Conservation (phyloP, 2,797 vertebrate genomes). For the Liparis tanakae region DNA sequence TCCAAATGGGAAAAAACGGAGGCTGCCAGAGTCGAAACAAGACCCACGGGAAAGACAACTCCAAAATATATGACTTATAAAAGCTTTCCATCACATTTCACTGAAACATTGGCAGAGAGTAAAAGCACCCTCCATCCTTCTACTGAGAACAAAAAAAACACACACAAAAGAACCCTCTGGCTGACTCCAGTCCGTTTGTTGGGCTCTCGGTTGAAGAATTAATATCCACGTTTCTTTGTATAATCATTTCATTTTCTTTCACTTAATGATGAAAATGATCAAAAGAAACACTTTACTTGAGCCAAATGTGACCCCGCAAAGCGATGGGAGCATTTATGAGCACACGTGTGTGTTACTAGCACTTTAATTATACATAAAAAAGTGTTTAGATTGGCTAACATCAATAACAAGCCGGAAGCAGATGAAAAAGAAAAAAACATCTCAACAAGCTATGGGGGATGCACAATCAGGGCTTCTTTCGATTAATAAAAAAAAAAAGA, state of each 20-base stretch:
- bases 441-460: conserved; percentile 46
- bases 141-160: conserved; percentile 14
- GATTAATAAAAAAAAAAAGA: conserved; percentile 26
- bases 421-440: conserved; percentile 61
- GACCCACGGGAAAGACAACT: neutral
- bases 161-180: conserved; percentile 25
- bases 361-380: conserved; percentile 80
- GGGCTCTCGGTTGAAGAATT: conserved; percentile 29
- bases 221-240: conserved; percentile 40
- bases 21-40: conserved; percentile 17
- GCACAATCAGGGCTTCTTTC: conserved; percentile 47
- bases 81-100: conserved; percentile 20
- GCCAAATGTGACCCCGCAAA: conserved; percentile 74
- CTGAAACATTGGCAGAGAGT: conserved; percentile 1
- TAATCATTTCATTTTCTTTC: conserved; percentile 47
- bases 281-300: conserved; percentile 77
- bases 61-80: neutral
- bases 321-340: conserved; percentile 46
- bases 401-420: conserved; percentile 74
- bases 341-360: conserved; percentile 57
- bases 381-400: conserved; percentile 70
- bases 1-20: conserved; percentile 36
- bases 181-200: conserved; percentile 25
- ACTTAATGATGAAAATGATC: conserved; percentile 71
- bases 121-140: neutral